Conservation (phyloP, 2,797 vertebrate genomes). For the Diglossa cyanea region DNA sequence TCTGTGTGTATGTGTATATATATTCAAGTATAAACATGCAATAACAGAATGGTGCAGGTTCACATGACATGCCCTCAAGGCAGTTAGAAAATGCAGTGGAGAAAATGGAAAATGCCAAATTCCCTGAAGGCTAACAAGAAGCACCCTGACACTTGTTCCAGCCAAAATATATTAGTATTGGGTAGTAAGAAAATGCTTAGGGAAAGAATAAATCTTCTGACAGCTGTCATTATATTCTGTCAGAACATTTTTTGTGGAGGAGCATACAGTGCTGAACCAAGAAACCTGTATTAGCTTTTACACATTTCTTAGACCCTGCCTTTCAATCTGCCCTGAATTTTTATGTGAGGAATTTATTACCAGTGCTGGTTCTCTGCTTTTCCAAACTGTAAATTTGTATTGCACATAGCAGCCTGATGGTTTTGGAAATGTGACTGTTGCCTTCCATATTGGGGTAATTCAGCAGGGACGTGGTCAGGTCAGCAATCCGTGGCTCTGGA, state of each 20-base stretch:
- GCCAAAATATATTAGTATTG: background rate
- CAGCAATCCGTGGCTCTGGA: background rate
- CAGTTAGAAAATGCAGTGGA: background rate
- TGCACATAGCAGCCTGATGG: background rate
- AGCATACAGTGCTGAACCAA: background rate
- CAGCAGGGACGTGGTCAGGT: accelerated
- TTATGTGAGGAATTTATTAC: background rate
- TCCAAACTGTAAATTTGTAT: background rate
- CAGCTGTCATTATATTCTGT: background rate
- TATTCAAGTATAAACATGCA: background rate
- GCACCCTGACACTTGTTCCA: background rate
- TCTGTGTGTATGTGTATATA: background rate
- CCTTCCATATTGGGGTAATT: background rate
- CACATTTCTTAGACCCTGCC: background rate
- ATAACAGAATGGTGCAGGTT: background rate
- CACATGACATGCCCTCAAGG: accelerated
- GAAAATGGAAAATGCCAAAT: background rate
- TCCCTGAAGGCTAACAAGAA: background rate
- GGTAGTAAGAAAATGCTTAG: background rate
- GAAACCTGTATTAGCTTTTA: background rate
- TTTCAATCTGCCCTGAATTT: background rate
- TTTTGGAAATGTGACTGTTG: background rate
- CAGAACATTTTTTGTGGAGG: background rate
- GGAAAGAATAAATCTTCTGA: background rate
- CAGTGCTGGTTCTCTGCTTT: background rate